phyloP scores from a whole-genome alignment of 1,140 invertebrate species.

The Bicyclus anynana region DNA sequence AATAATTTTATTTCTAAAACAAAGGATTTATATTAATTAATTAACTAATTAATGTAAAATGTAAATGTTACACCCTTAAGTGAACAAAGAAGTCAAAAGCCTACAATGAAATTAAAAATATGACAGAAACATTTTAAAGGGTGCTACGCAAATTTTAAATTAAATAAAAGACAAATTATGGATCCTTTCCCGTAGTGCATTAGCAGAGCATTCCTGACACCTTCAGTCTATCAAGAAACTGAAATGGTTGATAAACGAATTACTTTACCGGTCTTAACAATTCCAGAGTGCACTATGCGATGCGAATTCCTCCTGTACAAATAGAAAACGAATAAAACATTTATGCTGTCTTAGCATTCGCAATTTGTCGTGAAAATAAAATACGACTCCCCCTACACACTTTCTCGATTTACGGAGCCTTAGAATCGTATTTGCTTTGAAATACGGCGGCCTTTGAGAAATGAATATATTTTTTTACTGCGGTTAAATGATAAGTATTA shows the following conservation, averaged over 20 bases:
- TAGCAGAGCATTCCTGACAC: constrained; percentile 37
- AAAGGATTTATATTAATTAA: no score
- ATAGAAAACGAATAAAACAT: constrained; percentile 29
- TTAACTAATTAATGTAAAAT: no score
- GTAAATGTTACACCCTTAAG: no score
- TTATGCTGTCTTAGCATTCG: constrained; percentile 25
- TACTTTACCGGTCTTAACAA: constrained; percentile 18
- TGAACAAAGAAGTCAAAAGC: no score
- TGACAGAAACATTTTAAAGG: background rate
- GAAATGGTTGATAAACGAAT: constrained; percentile 31
- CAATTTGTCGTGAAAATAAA: constrained; percentile 18
- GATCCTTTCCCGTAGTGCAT: constrained; percentile 2
- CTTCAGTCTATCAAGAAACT: constrained; percentile 35
- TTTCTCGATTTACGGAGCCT: no score
- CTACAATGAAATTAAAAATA: background rate
- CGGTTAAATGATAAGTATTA: no score
- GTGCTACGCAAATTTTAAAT: background rate
- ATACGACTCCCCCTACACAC: constrained; percentile 13
- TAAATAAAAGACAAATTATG: background rate
- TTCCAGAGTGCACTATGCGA: constrained; percentile 23
- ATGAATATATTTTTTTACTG: no score
- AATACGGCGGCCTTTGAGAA: background rate
- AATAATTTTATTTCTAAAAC: no score
- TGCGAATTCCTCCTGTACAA: constrained; percentile 28
- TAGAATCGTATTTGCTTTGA: no score